Percentiles rank a stretch among this genome's conserved stretches.
Evolutionary conservation across 2,113 vertebrate species (phyloP).

Genomic region (Gymnogyps californianus): DNA sequence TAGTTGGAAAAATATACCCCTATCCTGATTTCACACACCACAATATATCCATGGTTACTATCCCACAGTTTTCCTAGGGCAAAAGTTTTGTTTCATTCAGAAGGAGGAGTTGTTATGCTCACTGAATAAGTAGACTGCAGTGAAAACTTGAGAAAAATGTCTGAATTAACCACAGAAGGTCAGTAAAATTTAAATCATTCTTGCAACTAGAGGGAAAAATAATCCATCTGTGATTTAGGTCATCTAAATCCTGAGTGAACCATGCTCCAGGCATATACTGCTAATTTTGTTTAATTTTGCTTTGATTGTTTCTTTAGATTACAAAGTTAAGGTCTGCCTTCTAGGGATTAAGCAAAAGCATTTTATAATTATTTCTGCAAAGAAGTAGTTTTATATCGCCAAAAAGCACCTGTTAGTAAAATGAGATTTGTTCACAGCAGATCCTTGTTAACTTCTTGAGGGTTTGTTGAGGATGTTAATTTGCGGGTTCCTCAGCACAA

Average conservation of each 20-base stretch:
- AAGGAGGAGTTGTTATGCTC: not conserved
- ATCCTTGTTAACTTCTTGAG: not conserved
- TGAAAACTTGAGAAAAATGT: not conserved
- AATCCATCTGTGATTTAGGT: conserved; percentile 9
- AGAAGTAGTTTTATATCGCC: not conserved
- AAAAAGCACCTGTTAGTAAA: not conserved
- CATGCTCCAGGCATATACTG: not conserved
- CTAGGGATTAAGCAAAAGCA: not conserved
- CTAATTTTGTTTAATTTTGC: conserved; percentile 49
- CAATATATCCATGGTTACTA: not conserved
- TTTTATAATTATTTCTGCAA: not conserved
- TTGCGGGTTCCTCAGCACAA: not conserved
- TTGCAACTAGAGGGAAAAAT: not conserved
- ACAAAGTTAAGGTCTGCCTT: conserved; percentile 7
- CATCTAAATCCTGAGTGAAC: not conserved
- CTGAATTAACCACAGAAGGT: not conserved
- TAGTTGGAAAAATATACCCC: not conserved
- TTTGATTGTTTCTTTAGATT: conserved; percentile 40
- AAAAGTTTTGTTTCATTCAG: not conserved
- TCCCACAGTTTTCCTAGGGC: not conserved
- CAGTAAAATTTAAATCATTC: conserved; percentile 41
- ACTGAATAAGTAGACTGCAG: not conserved
- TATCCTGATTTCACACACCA: not conserved
- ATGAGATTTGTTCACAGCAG: not conserved
- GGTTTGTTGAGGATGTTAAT: not conserved